Evolutionary conservation across 2,888 invertebrate species (phyloP).

Genomic region (Maniola hyperantus): DNA sequence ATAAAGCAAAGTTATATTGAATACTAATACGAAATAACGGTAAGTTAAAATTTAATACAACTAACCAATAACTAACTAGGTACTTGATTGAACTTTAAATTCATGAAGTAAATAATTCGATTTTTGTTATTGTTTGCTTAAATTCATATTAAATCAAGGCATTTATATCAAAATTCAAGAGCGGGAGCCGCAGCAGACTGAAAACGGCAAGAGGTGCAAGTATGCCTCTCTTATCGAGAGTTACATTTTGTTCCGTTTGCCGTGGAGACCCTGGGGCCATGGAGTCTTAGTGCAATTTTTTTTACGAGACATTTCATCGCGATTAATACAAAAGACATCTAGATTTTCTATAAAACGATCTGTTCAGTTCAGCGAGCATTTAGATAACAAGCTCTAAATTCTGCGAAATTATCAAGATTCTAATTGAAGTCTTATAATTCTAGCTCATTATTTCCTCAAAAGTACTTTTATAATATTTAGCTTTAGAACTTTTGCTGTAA

Average conservation of each 20-base stretch:
- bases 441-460: not conserved
- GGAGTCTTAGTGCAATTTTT: no score
- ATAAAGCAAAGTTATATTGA: conserved; percentile 24
- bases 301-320: no score
- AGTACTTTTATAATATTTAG: not conserved
- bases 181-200: no score
- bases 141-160: no score
- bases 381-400: not conserved
- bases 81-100: not conserved
- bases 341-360: conserved; percentile 6
- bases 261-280: no score
- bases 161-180: no score
- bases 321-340: not conserved
- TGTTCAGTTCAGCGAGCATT: conserved; percentile 11
- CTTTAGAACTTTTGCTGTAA: not conserved
- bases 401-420: not conserved
- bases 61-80: not conserved
- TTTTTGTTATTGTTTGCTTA: no score
- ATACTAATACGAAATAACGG: conserved; percentile 15
- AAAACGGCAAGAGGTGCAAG: no score
- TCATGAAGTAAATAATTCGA: not conserved
- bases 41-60: not conserved
- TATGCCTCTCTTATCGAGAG: no score
- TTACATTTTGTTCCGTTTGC: no score
- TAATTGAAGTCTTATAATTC: not conserved